Percentiles rank a stretch among this genome's conserved stretches.
These are phyloP conservation scores for Mythimna vitellina DNA, from an alignment of 2,888 invertebrate species.

Conservation along the genomic window DNA sequence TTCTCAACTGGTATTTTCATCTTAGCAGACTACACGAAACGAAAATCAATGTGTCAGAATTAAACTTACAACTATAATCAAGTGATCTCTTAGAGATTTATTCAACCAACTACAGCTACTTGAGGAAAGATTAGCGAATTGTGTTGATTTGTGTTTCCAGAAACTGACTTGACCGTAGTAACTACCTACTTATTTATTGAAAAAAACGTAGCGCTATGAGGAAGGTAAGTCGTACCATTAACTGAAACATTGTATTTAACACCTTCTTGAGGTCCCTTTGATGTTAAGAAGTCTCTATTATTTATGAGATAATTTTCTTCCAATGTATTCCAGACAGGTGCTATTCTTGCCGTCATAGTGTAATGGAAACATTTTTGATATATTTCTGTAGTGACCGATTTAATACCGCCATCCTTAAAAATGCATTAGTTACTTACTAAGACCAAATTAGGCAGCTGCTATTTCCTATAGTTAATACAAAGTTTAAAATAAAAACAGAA, in stretches of 20 bases:
- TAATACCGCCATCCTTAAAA: slow-evolving; percentile 79
- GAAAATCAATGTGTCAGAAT: no score
- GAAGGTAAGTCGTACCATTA: slow-evolving; percentile 68
- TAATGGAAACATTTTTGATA: slow-evolving; percentile 83
- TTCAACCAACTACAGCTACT: no score
- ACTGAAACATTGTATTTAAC: slow-evolving; percentile 73
- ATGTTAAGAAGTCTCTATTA: slow-evolving; percentile 82
- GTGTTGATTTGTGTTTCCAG: no score
- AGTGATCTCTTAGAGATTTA: no score
- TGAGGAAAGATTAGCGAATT: no score
- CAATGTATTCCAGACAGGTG: slow-evolving; percentile 83
- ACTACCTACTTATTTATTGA: no score
- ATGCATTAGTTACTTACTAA: slow-evolving; percentile 3
- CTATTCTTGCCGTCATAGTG: slow-evolving; percentile 83
- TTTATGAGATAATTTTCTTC: slow-evolving; percentile 81
- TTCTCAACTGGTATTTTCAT: background rate
- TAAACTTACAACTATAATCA: no score
- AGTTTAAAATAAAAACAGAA: no score
- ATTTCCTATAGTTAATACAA: background rate
- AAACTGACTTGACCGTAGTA: no score
- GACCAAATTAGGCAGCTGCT: background rate
- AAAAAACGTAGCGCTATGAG: no score
- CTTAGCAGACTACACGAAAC: background rate
- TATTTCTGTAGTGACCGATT: slow-evolving; percentile 73
- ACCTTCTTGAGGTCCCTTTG: slow-evolving; percentile 78